Percentiles rank a stretch among this genome's conserved stretches.
These are phyloP conservation scores for Chiroxiphia lanceolata DNA, from an alignment of 2,797 vertebrate species.

Conservation along the genomic window DNA sequence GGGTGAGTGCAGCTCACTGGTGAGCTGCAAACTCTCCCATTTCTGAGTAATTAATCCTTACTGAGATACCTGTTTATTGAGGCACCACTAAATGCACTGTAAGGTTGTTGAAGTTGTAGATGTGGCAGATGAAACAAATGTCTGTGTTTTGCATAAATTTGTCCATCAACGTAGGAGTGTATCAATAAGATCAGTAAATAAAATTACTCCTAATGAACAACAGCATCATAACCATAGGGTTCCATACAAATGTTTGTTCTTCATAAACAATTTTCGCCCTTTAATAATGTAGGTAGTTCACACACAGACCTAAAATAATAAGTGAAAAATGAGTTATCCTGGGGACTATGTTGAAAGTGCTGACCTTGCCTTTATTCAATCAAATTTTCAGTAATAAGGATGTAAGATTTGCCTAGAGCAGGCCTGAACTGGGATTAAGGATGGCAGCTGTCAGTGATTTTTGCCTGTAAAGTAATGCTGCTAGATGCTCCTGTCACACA, in stretches of 20 bases:
- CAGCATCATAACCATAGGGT: rapidly evolving
- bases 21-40: background rate
- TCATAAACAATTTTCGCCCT: background rate
- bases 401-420: slow-evolving; percentile 1
- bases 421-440: background rate
- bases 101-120: background rate
- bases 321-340: background rate
- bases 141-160: background rate
- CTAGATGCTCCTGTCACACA: slow-evolving; percentile 19
- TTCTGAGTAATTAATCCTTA: background rate
- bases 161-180: background rate
- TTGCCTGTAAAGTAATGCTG: background rate
- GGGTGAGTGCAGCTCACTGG: background rate
- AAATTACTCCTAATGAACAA: background rate
- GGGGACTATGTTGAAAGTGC: background rate
- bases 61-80: background rate
- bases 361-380: slow-evolving; percentile 1
- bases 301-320: background rate
- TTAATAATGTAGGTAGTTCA: background rate
- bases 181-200: background rate
- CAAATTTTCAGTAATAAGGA: background rate
- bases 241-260: background rate
- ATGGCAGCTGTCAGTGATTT: slow-evolving; percentile 32
- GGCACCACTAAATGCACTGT: background rate
- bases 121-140: background rate